Evolutionary conservation across 1,140 invertebrate species (phyloP).

Genomic region (Nasonia longicornis): DNA sequence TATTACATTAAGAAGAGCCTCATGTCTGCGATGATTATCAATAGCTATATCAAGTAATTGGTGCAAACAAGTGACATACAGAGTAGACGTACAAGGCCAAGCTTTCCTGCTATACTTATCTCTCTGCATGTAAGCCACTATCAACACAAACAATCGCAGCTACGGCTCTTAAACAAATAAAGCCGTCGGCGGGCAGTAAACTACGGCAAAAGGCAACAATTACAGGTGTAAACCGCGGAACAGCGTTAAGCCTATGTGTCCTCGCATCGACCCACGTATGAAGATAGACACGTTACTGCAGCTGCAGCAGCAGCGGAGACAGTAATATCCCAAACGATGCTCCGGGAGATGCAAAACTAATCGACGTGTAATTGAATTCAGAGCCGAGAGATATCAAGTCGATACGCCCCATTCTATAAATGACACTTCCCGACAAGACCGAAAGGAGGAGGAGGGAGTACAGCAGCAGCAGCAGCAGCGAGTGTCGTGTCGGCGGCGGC

Average conservation of each 20-base stretch:
- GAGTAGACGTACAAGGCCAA: not conserved
- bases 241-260: not conserved
- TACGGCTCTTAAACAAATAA: not conserved
- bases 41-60: conserved; percentile 20
- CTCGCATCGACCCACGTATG: not conserved
- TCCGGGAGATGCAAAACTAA: not conserved
- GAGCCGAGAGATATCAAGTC: not conserved
- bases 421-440: conserved; percentile 27
- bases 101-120: no score
- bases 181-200: not conserved
- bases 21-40: not conserved
- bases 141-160: not conserved
- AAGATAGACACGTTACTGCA: not conserved
- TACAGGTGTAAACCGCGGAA: no score
- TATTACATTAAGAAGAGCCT: conserved; percentile 17
- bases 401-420: conserved; percentile 38
- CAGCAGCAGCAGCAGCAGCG: not conserved
- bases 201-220: not conserved
- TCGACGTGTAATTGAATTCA: not conserved
- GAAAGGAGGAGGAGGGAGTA: not conserved
- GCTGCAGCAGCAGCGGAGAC: not conserved
- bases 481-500: not conserved
- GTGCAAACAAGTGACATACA: conserved; percentile 19
- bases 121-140: not conserved
- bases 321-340: not conserved